phyloP scores from a whole-genome alignment of 1,140 invertebrate species.

The Pseudachorutes palmiensis region DNA sequence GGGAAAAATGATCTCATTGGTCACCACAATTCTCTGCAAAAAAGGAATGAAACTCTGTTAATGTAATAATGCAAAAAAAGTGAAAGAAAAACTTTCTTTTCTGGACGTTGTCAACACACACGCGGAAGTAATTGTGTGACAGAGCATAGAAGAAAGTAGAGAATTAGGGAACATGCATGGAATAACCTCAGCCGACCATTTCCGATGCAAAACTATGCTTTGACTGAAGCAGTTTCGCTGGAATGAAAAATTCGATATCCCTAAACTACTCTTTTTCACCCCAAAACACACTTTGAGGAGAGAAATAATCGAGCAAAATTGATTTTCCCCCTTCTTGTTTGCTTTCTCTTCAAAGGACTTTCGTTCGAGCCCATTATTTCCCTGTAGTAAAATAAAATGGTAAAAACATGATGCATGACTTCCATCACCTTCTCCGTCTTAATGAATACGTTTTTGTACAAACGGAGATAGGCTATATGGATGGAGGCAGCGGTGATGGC shows the following conservation, averaged over 20 bases:
- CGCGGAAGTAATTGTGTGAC: neutral
- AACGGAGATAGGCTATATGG: too few relatives aligned
- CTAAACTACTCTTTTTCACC: conserved; percentile 9
- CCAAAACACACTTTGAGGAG: conserved; percentile 9
- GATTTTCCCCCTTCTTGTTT: conserved; percentile 10
- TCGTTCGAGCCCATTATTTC: neutral
- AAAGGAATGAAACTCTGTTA: neutral
- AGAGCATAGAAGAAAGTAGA: neutral
- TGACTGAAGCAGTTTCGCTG: neutral
- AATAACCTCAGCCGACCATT: neutral
- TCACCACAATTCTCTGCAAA: conserved; percentile 30
- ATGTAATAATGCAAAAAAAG: conserved; percentile 3
- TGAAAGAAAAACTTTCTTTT: conserved; percentile 12
- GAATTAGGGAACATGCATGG: neutral
- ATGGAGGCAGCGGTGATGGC: too few relatives aligned
- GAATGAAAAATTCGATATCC: neutral
- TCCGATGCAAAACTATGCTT: neutral
- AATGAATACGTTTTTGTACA: too few relatives aligned
- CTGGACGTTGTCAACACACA: neutral
- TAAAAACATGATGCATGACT: neutral
- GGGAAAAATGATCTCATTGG: conserved; percentile 32
- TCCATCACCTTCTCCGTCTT: neutral
- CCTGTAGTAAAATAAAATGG: neutral
- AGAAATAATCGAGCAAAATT: conserved; percentile 17
- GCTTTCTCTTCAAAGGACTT: neutral